Percentiles rank a stretch among this genome's conserved stretches.
Evolutionary conservation across 2,797 vertebrate genomes (phyloP).

Genomic region (Lithobates sylvaticus): DNA sequence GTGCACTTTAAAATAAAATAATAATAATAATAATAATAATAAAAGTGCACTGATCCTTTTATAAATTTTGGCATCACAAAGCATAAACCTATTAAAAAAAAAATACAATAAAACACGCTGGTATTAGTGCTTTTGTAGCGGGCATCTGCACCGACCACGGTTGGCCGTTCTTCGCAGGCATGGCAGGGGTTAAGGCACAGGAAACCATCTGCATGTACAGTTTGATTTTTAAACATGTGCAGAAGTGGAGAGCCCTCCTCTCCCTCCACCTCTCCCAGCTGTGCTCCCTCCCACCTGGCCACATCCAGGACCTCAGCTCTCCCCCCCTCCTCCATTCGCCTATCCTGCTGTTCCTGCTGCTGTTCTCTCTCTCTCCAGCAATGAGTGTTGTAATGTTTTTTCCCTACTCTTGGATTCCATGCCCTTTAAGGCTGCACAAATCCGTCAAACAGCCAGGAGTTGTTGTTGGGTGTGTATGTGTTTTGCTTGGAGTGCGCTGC

Average conservation of each 20-base stretch:
- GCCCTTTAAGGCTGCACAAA: conserved; percentile 63
- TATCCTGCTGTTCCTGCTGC: not conserved
- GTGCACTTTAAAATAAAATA: too few relatives aligned
- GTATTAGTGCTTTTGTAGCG: too few relatives aligned
- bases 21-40: too few relatives aligned
- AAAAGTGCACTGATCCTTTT: too few relatives aligned
- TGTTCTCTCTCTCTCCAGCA: not conserved
- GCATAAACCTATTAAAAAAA: too few relatives aligned
- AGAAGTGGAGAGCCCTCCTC: conserved; percentile 2
- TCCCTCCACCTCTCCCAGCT: conserved; percentile 50
- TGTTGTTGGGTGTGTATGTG: conserved; percentile 65
- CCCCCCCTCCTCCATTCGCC: not conserved
- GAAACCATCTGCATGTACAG: conserved; percentile 47
- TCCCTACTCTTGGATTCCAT: conserved; percentile 51
- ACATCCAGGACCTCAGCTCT: not conserved
- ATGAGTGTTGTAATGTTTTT: conserved; percentile 11
- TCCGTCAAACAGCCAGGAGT: conserved; percentile 52
- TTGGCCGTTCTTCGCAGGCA: not conserved
- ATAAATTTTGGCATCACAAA: too few relatives aligned
- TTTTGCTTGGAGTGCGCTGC: conserved; percentile 64
- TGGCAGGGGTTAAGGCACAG: conserved; percentile 10
- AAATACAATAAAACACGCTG: too few relatives aligned
- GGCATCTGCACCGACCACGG: too few relatives aligned
- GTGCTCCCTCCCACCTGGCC: conserved; percentile 54
- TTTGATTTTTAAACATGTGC: conserved; percentile 48